phyloP scores from a whole-genome alignment of 2,888 invertebrate genomes.

The Blera fallax region DNA sequence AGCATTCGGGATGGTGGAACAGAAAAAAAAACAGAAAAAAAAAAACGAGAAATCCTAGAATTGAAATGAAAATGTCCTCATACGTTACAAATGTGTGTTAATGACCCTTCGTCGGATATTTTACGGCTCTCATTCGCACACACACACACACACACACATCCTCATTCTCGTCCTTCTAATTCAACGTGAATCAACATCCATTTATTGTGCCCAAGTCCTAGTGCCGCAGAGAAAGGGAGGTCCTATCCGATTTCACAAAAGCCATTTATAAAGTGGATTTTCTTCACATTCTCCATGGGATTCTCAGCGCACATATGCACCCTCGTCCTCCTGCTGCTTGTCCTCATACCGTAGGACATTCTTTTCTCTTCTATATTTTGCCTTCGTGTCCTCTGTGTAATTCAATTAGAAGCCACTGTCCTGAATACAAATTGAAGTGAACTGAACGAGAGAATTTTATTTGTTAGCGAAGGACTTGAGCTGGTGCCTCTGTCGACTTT shows the following conservation, averaged over 20 bases:
- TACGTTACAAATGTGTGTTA: slow-evolving; percentile 72
- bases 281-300: slow-evolving; percentile 41
- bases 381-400: slow-evolving; percentile 66
- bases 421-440: slow-evolving; percentile 71
- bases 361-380: slow-evolving; percentile 47
- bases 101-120: slow-evolving; percentile 68
- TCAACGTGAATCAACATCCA: slow-evolving; percentile 55
- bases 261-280: slow-evolving; percentile 72
- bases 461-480: slow-evolving; percentile 59
- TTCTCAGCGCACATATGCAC: not conserved
- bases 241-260: slow-evolving; percentile 69
- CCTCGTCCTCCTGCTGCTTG: too few relatives aligned
- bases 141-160: not conserved
- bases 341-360: not conserved
- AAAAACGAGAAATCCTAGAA: slow-evolving; percentile 9
- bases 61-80: slow-evolving; percentile 70
- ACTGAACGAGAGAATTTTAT: slow-evolving; percentile 57
- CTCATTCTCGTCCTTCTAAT: slow-evolving; percentile 14
- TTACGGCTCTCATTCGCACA: slow-evolving; percentile 43
- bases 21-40: not conserved
- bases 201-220: slow-evolving; percentile 52
- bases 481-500: not conserved
- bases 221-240: slow-evolving; percentile 16
- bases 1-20: not conserved
- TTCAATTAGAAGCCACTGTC: slow-evolving; percentile 71